phyloP scores from a whole-genome alignment of 2,113 vertebrate species.

The Microcebus ravelobensis region DNA sequence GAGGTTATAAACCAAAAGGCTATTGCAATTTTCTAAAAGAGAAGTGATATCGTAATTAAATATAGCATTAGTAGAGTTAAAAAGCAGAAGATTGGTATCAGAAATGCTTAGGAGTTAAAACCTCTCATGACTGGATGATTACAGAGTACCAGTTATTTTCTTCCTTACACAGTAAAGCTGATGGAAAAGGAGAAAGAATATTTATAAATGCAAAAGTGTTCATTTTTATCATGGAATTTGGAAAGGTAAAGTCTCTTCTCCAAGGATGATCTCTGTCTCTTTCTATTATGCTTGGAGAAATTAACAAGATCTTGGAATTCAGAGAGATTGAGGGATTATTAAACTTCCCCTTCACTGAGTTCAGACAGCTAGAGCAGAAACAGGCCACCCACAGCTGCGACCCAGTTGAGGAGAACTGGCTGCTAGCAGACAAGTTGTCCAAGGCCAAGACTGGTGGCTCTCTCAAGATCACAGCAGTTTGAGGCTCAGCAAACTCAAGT shows the following conservation, averaged over 20 bases:
- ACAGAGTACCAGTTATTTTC: no score
- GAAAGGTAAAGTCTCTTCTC: background rate
- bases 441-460: background rate
- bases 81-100: background rate
- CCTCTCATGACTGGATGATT: no score
- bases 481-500: background rate
- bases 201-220: background rate
- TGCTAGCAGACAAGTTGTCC: background rate
- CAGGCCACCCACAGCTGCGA: background rate
- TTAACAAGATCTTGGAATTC: slow-evolving; percentile 49
- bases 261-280: slow-evolving; percentile 26
- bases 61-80: background rate
- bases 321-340: slow-evolving; percentile 38
- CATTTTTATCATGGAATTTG: background rate
- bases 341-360: background rate
- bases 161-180: no score
- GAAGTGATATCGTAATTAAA: background rate
- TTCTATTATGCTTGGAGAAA: slow-evolving; percentile 26
- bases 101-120: no score
- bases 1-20: background rate
- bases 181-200: no score
- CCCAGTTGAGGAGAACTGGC: no score
- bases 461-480: background rate
- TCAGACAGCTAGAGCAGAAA: background rate
- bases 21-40: background rate